Evolutionary conservation across 1,140 invertebrate genomes (phyloP).

Genomic region (Paracyclopina nana): DNA sequence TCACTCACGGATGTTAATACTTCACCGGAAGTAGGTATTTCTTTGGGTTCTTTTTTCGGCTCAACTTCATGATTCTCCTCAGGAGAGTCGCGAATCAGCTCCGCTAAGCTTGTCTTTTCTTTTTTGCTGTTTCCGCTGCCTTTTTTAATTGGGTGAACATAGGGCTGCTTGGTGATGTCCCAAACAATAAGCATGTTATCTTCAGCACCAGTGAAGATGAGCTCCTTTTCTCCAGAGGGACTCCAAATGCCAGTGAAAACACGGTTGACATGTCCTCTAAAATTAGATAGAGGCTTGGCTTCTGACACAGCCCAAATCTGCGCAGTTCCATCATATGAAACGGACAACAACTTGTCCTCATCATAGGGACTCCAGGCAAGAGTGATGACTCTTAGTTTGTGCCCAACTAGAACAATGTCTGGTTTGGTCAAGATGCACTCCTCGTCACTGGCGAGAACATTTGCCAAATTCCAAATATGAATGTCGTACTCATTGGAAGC

Average conservation of each 20-base stretch:
- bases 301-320: conserved; percentile 8
- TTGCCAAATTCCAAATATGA: neutral
- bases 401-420: neutral
- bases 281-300: neutral
- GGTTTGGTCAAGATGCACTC: neutral
- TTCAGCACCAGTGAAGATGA: conserved; percentile 1
- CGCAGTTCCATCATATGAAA: conserved; percentile 6
- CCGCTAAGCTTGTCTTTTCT: too few species aligned
- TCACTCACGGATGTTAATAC: too few species aligned
- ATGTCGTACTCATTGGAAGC: conserved; percentile 3
- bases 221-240: neutral
- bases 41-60: too few species aligned
- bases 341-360: neutral
- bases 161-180: neutral
- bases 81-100: too few species aligned
- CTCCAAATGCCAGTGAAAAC: conserved; percentile 1
- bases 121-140: neutral
- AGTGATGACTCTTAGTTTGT: neutral
- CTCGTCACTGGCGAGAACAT: neutral
- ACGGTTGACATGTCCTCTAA: neutral
- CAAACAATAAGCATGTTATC: neutral
- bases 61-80: too few species aligned
- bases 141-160: neutral
- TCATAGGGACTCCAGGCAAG: conserved; percentile 5
- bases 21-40: too few species aligned